These are phyloP conservation scores for rat (Rattus norvegicus) DNA, from an alignment of 2,113 vertebrate genomes.

Conservation along the genomic window GRCr8 NC_086039.1:48710001-48710500, in stretches of 20 bases:
- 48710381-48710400: neutral
- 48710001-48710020: neutral
- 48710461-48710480: neutral
- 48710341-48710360: neutral
- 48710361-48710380: neutral
- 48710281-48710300: neutral
- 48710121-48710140: neutral
- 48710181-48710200: neutral
- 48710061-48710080: neutral
- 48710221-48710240: neutral
- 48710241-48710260: neutral
- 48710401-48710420: neutral
- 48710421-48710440: neutral
- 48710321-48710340: neutral
- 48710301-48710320: neutral
- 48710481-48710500: neutral
- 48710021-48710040: neutral
- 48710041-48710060: neutral
- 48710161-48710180: neutral
- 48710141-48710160: neutral
- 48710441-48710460: neutral
- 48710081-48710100: neutral
- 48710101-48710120: neutral
- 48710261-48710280: neutral
- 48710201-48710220: neutral